These are phyloP conservation scores for Cathartes aura DNA, from an alignment of 2,113 vertebrate genomes.

Conservation along the genomic window DNA sequence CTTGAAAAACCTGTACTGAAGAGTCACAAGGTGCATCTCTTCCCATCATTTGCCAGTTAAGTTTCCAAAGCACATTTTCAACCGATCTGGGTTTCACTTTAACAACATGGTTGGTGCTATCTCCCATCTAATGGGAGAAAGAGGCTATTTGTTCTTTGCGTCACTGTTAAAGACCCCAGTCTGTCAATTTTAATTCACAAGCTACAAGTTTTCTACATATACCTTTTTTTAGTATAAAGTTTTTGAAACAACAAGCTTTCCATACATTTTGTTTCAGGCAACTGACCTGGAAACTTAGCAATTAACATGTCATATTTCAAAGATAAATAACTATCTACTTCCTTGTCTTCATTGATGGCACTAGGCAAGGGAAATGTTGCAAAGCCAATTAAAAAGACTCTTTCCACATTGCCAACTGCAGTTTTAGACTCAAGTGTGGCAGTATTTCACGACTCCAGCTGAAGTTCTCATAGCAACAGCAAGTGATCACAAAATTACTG, in stretches of 20 bases:
- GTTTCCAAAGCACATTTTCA: neutral
- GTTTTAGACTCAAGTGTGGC: neutral
- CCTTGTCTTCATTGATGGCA: neutral
- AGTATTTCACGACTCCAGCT: neutral
- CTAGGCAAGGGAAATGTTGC: neutral
- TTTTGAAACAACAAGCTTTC: neutral
- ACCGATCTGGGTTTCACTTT: neutral
- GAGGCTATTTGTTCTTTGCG: fast-evolving
- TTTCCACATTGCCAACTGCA: neutral
- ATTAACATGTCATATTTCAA: neutral
- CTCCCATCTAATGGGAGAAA: no score
- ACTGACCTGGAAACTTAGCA: neutral
- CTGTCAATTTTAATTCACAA: neutral
- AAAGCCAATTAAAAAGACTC: neutral
- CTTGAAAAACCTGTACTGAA: neutral
- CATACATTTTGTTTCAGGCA: neutral
- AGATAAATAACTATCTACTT: neutral
- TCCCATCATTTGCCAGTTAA: fast-evolving
- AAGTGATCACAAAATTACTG: neutral
- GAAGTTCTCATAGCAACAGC: neutral
- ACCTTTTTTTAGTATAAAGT: neutral
- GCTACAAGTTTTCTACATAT: fast-evolving
- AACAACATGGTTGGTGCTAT: fast-evolving
- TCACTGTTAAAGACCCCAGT: neutral
- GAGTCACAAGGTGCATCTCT: neutral